Evolutionary conservation across 1,140 invertebrate genomes (phyloP).

Genomic region (Argopecten irradians): DNA sequence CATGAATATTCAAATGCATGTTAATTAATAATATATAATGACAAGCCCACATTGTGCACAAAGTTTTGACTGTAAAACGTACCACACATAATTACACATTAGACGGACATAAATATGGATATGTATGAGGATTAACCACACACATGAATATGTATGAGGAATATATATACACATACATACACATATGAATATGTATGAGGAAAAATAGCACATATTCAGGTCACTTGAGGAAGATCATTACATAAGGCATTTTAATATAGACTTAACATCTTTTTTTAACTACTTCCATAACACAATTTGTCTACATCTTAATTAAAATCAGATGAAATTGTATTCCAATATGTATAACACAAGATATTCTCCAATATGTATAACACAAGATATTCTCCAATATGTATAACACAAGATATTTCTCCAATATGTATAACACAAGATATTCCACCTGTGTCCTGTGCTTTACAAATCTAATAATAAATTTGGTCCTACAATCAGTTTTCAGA

Average conservation of each 20-base stretch:
- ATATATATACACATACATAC: neutral
- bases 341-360: no score
- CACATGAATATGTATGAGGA: neutral
- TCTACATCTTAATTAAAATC: neutral
- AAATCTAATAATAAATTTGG: no score
- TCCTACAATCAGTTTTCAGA: no score
- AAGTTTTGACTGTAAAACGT: neutral
- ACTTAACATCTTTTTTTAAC: neutral
- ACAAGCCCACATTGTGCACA: neutral
- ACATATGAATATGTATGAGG: neutral
- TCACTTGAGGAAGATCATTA: constrained; percentile 9
- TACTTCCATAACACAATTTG: neutral
- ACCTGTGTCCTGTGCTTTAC: no score
- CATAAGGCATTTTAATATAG: neutral
- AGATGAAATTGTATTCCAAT: no score
- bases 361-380: no score
- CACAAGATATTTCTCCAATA: no score
- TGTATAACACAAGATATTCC: no score
- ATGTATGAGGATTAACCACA: no score
- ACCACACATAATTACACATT: neutral
- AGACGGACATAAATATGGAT: neutral
- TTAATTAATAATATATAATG: neutral
- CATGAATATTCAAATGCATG: neutral
- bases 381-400: no score
- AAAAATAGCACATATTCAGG: constrained; percentile 18